A percentile compares a stretch with the other conserved stretches of the same genome.
phyloP scores from a whole-genome alignment of 2,888 invertebrate species.

The Lumbricus terrestris region DNA sequence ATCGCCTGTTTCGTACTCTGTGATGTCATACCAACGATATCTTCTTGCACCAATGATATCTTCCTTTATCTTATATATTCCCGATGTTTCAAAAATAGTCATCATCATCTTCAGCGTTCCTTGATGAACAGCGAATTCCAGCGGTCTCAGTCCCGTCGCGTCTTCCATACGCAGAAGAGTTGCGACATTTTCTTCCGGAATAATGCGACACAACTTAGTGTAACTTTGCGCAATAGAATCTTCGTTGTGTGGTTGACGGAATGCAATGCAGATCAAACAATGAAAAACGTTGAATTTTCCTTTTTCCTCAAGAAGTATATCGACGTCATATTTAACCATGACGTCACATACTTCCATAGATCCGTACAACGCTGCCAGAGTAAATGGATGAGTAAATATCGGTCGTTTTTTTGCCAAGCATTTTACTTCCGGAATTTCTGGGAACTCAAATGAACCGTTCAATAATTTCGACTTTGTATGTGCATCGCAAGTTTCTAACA shows the following conservation, averaged over 20 bases:
- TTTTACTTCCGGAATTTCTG: background rate
- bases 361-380: background rate
- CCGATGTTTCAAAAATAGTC: slow-evolving; percentile 11
- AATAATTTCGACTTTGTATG: background rate
- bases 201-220: background rate
- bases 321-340: slow-evolving; percentile 11
- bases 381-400: slow-evolving; percentile 7
- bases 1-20: slow-evolving; percentile 16
- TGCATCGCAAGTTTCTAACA: background rate
- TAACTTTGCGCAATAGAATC: background rate
- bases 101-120: background rate
- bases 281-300: background rate
- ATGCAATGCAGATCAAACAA: background rate
- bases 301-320: background rate
- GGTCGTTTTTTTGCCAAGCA: background rate
- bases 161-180: background rate
- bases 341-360: background rate
- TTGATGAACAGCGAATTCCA: background rate
- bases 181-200: background rate
- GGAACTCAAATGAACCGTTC: slow-evolving; percentile 6
- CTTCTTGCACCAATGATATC: background rate
- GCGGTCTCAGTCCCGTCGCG: background rate
- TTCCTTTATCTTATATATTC: background rate
- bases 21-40: slow-evolving; percentile 8
- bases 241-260: background rate